Evolutionary conservation across 1,140 invertebrate genomes (phyloP).

Genomic region (Caenorhabditis latens): DNA sequence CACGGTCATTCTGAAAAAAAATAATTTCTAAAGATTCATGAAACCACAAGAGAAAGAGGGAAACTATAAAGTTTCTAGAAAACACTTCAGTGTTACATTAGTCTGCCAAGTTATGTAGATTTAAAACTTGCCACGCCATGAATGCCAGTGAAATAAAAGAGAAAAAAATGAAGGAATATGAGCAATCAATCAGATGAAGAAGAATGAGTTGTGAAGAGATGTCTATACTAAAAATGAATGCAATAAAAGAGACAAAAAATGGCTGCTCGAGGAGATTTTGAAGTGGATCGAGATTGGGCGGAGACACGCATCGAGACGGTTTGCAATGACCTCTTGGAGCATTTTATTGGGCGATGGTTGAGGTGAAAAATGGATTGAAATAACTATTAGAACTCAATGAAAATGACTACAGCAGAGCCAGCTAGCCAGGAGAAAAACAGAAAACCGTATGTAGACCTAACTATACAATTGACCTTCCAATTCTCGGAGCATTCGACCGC

Average conservation of each 20-base stretch:
- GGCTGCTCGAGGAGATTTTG: constrained; percentile 28
- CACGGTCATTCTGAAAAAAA: constrained; percentile 37
- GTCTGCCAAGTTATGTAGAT: too few species aligned
- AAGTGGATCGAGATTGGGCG: constrained; percentile 53
- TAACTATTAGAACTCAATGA: too few species aligned
- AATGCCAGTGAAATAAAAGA: neutral
- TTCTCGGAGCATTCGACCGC: neutral
- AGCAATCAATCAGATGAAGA: neutral
- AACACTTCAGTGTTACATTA: too few species aligned
- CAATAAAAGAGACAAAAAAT: constrained; percentile 10
- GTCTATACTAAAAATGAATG: neutral
- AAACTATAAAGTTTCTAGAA: too few species aligned
- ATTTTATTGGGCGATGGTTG: neutral
- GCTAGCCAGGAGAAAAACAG: too few species aligned
- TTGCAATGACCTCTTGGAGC: constrained; percentile 39
- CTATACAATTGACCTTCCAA: too few species aligned
- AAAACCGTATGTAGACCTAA: too few species aligned
- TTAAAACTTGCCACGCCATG: constrained; percentile 30
- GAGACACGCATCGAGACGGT: constrained; percentile 44
- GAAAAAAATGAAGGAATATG: neutral
- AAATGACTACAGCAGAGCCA: too few species aligned
- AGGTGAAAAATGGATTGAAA: too few species aligned
- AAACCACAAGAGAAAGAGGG: neutral
- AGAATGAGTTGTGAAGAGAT: neutral
- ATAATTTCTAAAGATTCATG: neutral